Conservation (phyloP, 2,113 vertebrate species). For the Tringa solitaria region DNA sequence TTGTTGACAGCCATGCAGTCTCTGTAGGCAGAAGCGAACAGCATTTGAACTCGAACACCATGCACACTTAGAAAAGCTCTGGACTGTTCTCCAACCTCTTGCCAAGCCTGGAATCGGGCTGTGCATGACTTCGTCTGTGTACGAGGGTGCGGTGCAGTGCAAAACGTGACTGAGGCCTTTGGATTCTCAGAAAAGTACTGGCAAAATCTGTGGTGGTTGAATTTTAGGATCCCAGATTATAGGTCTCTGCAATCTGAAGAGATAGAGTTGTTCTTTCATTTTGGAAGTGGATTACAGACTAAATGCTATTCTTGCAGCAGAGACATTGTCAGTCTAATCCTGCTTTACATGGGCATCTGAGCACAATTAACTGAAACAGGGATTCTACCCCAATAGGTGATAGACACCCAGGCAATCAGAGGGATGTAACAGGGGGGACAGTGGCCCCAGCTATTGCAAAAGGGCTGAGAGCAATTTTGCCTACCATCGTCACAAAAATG, state of each 20-base stretch:
- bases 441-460: not conserved
- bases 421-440: not conserved
- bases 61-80: not conserved
- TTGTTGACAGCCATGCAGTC: not conserved
- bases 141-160: fast-evolving
- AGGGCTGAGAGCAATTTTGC: not conserved
- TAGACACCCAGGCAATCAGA: not conserved
- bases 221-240: not conserved
- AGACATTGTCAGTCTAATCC: not conserved
- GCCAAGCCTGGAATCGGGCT: not conserved
- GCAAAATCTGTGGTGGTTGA: not conserved
- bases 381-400: not conserved
- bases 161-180: not conserved
- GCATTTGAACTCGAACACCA: not conserved
- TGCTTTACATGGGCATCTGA: not conserved
- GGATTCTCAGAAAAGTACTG: not conserved
- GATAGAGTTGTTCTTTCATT: not conserved
- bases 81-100: not conserved
- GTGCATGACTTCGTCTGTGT: not conserved
- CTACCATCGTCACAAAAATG: not conserved
- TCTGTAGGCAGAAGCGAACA: not conserved
- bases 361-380: not conserved
- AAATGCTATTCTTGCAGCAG: not conserved
- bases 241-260: not conserved
- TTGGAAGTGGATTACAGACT: not conserved